Evolutionary conservation across 2,797 vertebrate species (phyloP).

Genomic region (Pygocentrus nattereri): DNA sequence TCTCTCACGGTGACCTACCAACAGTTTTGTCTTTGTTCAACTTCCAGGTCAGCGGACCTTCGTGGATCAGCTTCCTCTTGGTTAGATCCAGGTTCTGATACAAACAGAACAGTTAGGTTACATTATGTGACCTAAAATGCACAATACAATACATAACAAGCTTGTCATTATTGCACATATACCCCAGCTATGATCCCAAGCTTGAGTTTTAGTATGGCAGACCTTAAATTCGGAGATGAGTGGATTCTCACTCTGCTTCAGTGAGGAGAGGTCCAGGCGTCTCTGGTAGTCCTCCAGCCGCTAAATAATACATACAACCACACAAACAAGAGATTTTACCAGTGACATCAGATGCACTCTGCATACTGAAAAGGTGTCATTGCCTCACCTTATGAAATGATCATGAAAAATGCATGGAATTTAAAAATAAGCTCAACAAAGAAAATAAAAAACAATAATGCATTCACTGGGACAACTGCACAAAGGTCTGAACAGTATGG

Average conservation of each 20-base stretch:
- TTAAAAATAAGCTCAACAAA: background rate
- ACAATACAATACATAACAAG: background rate
- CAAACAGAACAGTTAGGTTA: background rate
- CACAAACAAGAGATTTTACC: constrained; percentile 13
- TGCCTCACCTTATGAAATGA: background rate
- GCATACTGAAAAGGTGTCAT: background rate
- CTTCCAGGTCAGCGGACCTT: constrained; percentile 95
- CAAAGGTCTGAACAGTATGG: background rate
- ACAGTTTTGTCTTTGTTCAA: constrained; percentile 97
- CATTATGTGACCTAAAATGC: background rate
- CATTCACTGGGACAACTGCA: background rate
- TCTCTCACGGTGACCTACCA: constrained; percentile 76
- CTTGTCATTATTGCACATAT: too few relatives aligned
- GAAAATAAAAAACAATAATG: background rate
- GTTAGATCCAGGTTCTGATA: constrained; percentile 94
- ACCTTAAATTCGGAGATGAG: constrained; percentile 94
- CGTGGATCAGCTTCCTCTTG: constrained; percentile 94
- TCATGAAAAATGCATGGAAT: background rate
- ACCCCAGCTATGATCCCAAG: background rate
- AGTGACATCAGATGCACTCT: background rate
- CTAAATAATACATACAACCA: constrained; percentile 70
- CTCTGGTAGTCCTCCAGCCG: constrained; percentile 94
- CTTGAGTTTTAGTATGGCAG: background rate
- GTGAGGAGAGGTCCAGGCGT: constrained; percentile 89
- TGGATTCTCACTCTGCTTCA: constrained; percentile 93